Percentiles rank a stretch among this genome's conserved stretches.
Conservation (phyloP, 2,113 vertebrate genomes). For the Alosa alosa region DNA sequence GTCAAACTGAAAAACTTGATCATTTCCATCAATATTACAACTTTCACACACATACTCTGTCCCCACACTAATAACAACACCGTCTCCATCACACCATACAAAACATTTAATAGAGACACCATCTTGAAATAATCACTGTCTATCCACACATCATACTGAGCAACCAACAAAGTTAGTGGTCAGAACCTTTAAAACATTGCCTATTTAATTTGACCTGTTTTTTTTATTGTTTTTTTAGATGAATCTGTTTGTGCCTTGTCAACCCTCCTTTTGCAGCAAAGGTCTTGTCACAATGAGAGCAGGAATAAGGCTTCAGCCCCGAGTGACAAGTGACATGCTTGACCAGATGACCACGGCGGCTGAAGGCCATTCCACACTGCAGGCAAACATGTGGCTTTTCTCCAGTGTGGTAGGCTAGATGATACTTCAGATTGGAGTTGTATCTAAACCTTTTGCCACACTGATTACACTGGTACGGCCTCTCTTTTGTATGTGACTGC, state of each 20-base stretch:
- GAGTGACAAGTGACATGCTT: neutral
- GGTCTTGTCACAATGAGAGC: neutral
- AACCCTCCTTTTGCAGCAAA: neutral
- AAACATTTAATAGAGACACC: too few relatives aligned
- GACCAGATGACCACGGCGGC: neutral
- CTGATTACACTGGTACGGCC: neutral
- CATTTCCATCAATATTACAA: too few relatives aligned
- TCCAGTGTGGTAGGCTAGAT: neutral
- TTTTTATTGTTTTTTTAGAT: neutral
- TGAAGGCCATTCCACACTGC: neutral
- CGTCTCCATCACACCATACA: too few relatives aligned
- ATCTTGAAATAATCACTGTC: too few relatives aligned
- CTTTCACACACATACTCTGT: too few relatives aligned
- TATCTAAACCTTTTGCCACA: neutral
- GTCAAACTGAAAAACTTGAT: too few relatives aligned
- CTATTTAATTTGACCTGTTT: neutral
- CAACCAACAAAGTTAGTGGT: too few relatives aligned
- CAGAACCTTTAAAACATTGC: too few relatives aligned
- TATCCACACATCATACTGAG: too few relatives aligned
- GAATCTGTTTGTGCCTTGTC: neutral
- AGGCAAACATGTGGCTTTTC: constrained; percentile 15
- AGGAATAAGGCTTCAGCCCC: neutral
- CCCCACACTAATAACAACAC: too few relatives aligned
- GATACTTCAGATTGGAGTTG: neutral
- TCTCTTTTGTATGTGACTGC: neutral